phyloP scores from a whole-genome alignment of 2,888 invertebrate species.

The Dugesia japonica region DNA sequence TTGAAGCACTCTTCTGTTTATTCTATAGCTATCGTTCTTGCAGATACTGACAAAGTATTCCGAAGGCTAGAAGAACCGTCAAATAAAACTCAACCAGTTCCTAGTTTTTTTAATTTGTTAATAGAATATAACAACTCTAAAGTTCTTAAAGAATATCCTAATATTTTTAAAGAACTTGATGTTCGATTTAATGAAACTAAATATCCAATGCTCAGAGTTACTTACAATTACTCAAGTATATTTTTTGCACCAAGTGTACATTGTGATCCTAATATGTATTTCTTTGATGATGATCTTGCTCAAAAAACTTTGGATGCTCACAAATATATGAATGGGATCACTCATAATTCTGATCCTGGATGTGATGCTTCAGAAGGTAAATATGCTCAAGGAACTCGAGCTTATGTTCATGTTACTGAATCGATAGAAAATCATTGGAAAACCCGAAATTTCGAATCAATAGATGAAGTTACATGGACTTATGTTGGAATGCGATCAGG shows the following conservation, averaged over 20 bases:
- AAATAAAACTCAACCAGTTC: constrained; percentile 37
- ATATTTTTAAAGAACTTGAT: constrained; percentile 42
- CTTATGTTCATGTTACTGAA: constrained; percentile 47
- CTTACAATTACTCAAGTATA: constrained; percentile 46
- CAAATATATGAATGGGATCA: constrained; percentile 44
- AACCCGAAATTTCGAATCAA: constrained; percentile 43
- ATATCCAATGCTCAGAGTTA: constrained; percentile 44
- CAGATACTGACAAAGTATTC: constrained; percentile 45
- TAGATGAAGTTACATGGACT: constrained; percentile 47
- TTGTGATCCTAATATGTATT: constrained; percentile 48
- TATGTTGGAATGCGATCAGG: constrained; percentile 49
- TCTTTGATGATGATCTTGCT: constrained; percentile 47
- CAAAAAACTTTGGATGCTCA: constrained; percentile 48
- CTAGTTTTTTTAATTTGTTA: constrained; percentile 47
- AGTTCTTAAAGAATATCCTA: constrained; percentile 37
- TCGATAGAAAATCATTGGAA: constrained; percentile 47
- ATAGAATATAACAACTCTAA: constrained; percentile 45
- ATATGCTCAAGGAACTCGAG: constrained; percentile 46
- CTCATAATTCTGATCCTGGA: constrained; percentile 22
- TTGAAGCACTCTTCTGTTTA: constrained; percentile 44
- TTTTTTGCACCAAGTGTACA: constrained; percentile 47
- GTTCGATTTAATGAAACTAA: constrained; percentile 40
- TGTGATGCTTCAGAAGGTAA: constrained; percentile 37
- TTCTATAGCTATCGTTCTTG: constrained; percentile 46
- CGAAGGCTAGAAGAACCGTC: constrained; percentile 35